These are phyloP conservation scores for Vipera ursinii DNA, from an alignment of 2,797 vertebrate genomes.

Conservation along the genomic window DNA sequence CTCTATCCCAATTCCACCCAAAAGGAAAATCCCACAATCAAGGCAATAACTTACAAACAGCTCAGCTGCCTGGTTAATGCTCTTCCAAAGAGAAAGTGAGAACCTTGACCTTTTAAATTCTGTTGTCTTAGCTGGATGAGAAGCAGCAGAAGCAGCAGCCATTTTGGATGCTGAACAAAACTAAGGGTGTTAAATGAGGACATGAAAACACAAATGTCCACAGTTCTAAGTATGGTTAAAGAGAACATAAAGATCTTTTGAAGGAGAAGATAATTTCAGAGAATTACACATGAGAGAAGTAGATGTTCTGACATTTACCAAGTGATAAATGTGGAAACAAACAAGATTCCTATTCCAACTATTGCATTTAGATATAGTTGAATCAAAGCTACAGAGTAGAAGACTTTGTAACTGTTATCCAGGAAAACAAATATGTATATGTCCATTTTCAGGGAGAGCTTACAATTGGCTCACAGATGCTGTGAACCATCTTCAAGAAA, in stretches of 20 bases:
- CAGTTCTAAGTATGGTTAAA: not conserved
- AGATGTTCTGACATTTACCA: not conserved
- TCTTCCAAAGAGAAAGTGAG: not conserved
- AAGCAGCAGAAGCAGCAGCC: not conserved
- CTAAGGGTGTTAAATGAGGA: not conserved
- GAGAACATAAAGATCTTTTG: not conserved
- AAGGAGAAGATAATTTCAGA: not conserved
- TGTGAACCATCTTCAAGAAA: not conserved
- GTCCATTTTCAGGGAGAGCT: not conserved
- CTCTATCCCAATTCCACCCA: constrained; percentile 66
- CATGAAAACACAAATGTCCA: not conserved
- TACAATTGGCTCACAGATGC: not conserved
- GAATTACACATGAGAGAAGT: not conserved
- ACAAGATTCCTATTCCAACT: not conserved
- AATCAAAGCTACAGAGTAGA: not conserved
- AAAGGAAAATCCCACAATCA: not conserved
- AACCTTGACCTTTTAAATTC: not conserved
- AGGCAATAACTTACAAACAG: not conserved
- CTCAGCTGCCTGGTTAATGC: not conserved
- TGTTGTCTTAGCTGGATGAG: not conserved
- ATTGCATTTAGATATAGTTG: not conserved
- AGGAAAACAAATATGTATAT: not conserved
- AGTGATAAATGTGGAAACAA: not conserved
- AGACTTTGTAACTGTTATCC: not conserved
- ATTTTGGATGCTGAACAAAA: not conserved